Conservation (phyloP, 1,140 invertebrate genomes). For the Holcopasites calliopsidis region DNA sequence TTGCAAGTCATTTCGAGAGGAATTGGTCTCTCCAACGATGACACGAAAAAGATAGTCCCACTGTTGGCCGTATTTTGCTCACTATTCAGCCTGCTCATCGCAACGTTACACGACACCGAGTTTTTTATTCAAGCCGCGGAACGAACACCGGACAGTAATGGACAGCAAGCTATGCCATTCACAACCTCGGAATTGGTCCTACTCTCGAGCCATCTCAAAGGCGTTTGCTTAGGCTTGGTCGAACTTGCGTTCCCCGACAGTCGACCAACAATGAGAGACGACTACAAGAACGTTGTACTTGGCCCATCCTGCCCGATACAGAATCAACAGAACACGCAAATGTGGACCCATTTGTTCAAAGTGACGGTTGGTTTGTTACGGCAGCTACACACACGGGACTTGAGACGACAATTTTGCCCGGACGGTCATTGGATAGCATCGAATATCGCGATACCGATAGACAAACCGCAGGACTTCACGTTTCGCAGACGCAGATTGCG, state of each 20-base stretch:
- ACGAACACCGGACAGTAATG: conserved; percentile 47
- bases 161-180: conserved; percentile 82
- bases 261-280: conserved; percentile 81
- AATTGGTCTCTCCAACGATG: conserved; percentile 82
- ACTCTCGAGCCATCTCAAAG: conserved; percentile 86
- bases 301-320: conserved; percentile 69
- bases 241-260: conserved; percentile 94
- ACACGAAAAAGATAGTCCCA: conserved; percentile 88
- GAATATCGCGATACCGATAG: conserved; percentile 84
- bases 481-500: conserved; percentile 80
- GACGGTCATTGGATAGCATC: conserved; percentile 88
- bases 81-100: conserved; percentile 89
- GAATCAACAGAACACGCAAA: conserved; percentile 77
- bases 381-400: conserved; percentile 91
- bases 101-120: conserved; percentile 93
- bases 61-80: conserved; percentile 92
- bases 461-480: conserved; percentile 83
- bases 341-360: conserved; percentile 81
- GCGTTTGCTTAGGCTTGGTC: conserved; percentile 92
- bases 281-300: conserved; percentile 76
- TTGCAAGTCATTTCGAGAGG: conserved; percentile 87
- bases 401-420: conserved; percentile 88
- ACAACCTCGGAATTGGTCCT: conserved; percentile 83
- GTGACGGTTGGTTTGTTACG: conserved; percentile 85
- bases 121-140: conserved; percentile 81